A percentile compares a stretch with the other conserved stretches of the same genome.
phyloP scores from a whole-genome alignment of 1,140 invertebrate species.

The Dysdera silvatica region DNA sequence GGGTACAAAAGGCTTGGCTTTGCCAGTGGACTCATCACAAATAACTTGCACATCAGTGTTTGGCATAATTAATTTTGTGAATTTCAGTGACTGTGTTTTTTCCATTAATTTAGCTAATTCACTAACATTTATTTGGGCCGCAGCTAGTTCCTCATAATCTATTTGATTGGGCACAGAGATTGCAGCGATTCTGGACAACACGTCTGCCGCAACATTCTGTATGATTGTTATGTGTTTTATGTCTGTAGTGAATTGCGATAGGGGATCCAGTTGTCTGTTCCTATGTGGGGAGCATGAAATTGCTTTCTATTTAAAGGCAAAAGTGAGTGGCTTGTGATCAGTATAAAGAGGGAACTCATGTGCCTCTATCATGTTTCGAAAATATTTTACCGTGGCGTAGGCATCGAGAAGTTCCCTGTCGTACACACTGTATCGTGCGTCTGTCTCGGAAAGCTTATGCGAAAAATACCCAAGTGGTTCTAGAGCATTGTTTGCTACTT shows the following conservation, averaged over 20 bases:
- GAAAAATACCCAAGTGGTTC: constrained; percentile 31
- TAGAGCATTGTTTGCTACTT: neutral
- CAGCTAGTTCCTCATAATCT: constrained; percentile 6
- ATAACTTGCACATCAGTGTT: neutral
- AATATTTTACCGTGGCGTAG: constrained; percentile 34
- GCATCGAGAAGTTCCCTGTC: constrained; percentile 37
- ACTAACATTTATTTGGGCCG: constrained; percentile 11
- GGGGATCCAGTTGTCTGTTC: constrained; percentile 39
- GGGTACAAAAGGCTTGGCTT: constrained; percentile 10
- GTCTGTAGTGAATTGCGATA: constrained; percentile 41
- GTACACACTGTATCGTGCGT: constrained; percentile 30
- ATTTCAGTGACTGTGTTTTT: neutral
- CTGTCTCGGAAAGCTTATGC: constrained; percentile 10
- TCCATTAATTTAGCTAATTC: neutral
- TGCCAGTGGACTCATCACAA: constrained; percentile 16
- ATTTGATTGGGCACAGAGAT: neutral
- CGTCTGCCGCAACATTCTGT: constrained; percentile 35
- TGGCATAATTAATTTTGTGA: neutral
- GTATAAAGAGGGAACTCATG: constrained; percentile 35
- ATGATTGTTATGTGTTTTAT: constrained; percentile 41
- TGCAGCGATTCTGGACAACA: constrained; percentile 7
- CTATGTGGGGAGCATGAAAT: constrained; percentile 32
- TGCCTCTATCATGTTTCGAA: constrained; percentile 37
- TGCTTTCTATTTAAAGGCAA: constrained; percentile 26
- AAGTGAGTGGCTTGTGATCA: constrained; percentile 38